Evolutionary conservation across 2,113 vertebrate species (phyloP).

Genomic region (Callipepla squamata): DNA sequence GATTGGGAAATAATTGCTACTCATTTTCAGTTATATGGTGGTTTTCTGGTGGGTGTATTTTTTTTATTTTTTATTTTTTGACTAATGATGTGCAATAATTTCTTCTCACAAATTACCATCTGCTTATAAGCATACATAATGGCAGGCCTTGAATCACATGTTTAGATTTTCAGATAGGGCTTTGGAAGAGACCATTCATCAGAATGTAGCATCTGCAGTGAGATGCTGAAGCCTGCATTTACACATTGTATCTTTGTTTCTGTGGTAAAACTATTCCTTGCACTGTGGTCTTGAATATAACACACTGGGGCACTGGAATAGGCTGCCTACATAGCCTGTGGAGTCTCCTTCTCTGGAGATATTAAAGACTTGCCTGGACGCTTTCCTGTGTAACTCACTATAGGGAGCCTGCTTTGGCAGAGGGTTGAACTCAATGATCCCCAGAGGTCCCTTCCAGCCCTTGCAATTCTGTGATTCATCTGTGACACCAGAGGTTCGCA

Average conservation of each 20-base stretch:
- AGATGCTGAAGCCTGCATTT: neutral
- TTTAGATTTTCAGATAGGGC: neutral
- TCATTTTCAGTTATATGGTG: neutral
- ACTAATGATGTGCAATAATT: neutral
- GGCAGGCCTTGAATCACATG: neutral
- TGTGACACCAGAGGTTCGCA: neutral
- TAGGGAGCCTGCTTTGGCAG: no score
- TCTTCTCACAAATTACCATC: neutral
- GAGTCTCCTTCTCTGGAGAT: no score
- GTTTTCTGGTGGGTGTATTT: neutral
- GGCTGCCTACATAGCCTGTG: no score
- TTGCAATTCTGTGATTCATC: no score
- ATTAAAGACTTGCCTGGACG: no score
- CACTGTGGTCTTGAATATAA: neutral
- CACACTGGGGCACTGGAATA: no score
- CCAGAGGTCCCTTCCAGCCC: no score
- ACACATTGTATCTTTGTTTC: neutral
- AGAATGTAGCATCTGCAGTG: neutral
- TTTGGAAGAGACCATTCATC: neutral
- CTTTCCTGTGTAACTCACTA: no score
- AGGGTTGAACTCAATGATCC: no score
- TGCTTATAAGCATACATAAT: neutral
- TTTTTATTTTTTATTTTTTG: neutral
- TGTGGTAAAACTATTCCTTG: neutral
- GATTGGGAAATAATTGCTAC: neutral